A percentile compares a stretch with the other conserved stretches of the same genome.
Conservation (phyloP, 2,113 vertebrate species). For the Passerina amoena region DNA sequence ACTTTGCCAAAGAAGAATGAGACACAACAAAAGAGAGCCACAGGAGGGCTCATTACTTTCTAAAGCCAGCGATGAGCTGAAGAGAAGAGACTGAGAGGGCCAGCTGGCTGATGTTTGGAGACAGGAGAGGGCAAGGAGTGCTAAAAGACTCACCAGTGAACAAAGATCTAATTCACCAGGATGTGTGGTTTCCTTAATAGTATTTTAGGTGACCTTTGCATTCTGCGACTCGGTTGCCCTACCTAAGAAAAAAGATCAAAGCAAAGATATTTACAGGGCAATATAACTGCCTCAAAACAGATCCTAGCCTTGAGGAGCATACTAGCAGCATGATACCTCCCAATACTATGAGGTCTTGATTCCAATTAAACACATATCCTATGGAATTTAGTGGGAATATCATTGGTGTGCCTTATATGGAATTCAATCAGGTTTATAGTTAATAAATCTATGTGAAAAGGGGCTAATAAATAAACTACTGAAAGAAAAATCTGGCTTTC, state of each 20-base stretch:
- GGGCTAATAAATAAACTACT: background rate
- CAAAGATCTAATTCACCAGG: background rate
- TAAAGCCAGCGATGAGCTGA: background rate
- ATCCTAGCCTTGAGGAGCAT: background rate
- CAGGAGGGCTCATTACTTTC: background rate
- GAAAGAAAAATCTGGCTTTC: background rate
- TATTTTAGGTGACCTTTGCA: background rate
- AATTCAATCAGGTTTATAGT: background rate
- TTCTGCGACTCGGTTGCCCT: background rate
- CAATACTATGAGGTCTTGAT: background rate
- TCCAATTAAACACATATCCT: conserved; percentile 13
- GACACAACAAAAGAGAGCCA: background rate
- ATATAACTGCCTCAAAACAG: background rate
- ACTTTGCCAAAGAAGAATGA: background rate
- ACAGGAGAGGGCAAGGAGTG: background rate
- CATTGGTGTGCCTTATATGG: background rate
- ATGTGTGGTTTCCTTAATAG: background rate
- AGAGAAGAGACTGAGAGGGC: background rate
- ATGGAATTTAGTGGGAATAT: background rate
- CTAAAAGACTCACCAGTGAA: background rate
- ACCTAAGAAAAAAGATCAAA: background rate
- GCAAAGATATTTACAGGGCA: background rate
- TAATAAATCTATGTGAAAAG: background rate
- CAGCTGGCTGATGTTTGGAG: background rate
- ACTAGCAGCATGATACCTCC: background rate